Evolutionary conservation across 2,797 vertebrate species (phyloP), one percentile per base, ranked within the genome.

Genomic region (Cossypha heuglini): DNA sequence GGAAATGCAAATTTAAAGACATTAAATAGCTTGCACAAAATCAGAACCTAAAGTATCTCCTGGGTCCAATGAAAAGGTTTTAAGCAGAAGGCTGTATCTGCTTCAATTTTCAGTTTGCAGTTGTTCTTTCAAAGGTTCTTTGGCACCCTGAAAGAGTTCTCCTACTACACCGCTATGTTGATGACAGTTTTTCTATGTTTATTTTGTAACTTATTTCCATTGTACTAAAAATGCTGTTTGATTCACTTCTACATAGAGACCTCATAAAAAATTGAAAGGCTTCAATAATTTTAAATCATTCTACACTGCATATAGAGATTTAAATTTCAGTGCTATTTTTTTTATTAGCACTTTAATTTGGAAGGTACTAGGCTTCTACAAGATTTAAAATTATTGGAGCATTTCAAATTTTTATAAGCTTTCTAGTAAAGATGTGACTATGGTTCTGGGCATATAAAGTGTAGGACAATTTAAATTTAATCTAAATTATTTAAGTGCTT

Each of bases 351-450:
- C 84, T 98, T 97, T 97, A 97, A 97, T 98, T 97, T 97, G 90
- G 96, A 97, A 96, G 93, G 42, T 96, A 94, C 91, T 66, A 96
- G 94, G 76, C 95, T 98, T 96, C 93, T 96, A 97, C 93, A 97
- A 97, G 97, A 97, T 97, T 98, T 97, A 97, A 97, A 98, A 98
- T 97, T 98, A 98, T 97, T 97, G 95, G 84, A 97, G 86, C 96
- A 96, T 97, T 98, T 98, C 97, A 97, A 97, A 97, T 96, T 98
- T 98, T 98, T 98, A 98, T 98, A 98, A 98, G 97, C 91, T 97
- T 97, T 96, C 84, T 66, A 93, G 96, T 97, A 97, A 98, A 96
- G 84, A 96, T 97, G 88, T 95, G 95, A 79, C 90, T 97, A 22
- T 95, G 96, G 85, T 97, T 97, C 92, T 97, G 89, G 77, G 76